A percentile compares a stretch with the other conserved stretches of the same genome.
Evolutionary conservation across 2,113 vertebrate species (phyloP).

Genomic region (Ciconia stormi): DNA sequence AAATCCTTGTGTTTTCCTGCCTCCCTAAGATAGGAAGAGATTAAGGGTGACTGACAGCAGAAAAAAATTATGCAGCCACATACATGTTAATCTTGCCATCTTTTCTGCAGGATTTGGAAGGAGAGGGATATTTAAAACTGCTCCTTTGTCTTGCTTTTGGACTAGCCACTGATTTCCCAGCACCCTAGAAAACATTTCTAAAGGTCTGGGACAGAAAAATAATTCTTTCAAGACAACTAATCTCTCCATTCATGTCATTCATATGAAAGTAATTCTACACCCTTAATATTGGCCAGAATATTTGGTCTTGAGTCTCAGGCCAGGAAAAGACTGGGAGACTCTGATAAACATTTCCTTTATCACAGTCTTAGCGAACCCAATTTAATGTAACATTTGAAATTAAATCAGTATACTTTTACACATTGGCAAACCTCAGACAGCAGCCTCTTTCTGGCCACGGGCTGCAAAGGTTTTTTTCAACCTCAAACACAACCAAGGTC

Average conservation of each 20-base stretch:
- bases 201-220: constrained; percentile 31
- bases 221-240: constrained; percentile 27
- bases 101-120: constrained; percentile 51
- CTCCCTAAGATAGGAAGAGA: constrained; percentile 43
- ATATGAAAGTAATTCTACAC: not conserved
- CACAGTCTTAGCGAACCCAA: not conserved
- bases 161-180: constrained; percentile 22
- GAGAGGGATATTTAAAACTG: constrained; percentile 20
- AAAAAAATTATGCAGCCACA: constrained; percentile 29
- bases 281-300: constrained; percentile 13
- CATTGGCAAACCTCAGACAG: not conserved
- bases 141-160: constrained; percentile 47
- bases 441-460: not conserved
- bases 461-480: not conserved
- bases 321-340: constrained; percentile 1
- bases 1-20: constrained; percentile 48
- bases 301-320: not conserved
- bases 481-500: not conserved
- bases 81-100: constrained; percentile 52
- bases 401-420: not conserved
- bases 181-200: constrained; percentile 35
- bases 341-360: constrained; percentile 39
- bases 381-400: not conserved
- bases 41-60: constrained; percentile 47
- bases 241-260: constrained; percentile 43